phyloP scores from a whole-genome alignment of 2,888 invertebrate genomes.

The Rhamphomyia laevipes region DNA sequence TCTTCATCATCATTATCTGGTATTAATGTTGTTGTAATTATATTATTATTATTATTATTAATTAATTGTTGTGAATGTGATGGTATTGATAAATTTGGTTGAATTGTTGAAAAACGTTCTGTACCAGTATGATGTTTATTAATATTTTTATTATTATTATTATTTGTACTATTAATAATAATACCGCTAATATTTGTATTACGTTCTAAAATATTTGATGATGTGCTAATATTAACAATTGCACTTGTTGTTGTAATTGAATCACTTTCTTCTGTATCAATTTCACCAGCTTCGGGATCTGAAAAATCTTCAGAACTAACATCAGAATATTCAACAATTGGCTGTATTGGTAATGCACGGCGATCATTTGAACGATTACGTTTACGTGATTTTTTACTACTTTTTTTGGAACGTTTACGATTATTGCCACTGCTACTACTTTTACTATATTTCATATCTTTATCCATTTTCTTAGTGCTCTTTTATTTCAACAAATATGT shows the following conservation, averaged over 20 bases:
- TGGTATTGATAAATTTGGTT: neutral
- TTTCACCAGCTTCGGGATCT: constrained; percentile 82
- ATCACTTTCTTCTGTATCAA: constrained; percentile 61
- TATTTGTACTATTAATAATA: neutral
- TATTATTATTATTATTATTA: too few species aligned
- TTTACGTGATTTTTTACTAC: constrained; percentile 16
- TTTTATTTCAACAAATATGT: too few species aligned
- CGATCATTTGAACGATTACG: constrained; percentile 15
- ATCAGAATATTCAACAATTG: constrained; percentile 67
- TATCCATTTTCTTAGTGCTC: neutral
- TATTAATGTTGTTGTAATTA: neutral
- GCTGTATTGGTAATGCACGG: constrained; percentile 9
- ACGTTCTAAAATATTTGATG: neutral
- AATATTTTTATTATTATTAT: neutral
- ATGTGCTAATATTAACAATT: too few species aligned
- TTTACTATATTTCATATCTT: neutral
- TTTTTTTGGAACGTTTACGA: constrained; percentile 16
- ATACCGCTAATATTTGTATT: neutral
- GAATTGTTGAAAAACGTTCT: neutral
- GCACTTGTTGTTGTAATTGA: neutral
- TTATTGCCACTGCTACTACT: constrained; percentile 1
- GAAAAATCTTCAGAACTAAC: constrained; percentile 85
- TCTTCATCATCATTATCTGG: constrained; percentile 1
- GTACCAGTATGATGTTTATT: too few species aligned
- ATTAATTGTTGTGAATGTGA: neutral